A percentile compares a stretch with the other conserved stretches of the same genome.
Conservation (phyloP, 2,113 vertebrate species). For the Xenopus laevis region DNA sequence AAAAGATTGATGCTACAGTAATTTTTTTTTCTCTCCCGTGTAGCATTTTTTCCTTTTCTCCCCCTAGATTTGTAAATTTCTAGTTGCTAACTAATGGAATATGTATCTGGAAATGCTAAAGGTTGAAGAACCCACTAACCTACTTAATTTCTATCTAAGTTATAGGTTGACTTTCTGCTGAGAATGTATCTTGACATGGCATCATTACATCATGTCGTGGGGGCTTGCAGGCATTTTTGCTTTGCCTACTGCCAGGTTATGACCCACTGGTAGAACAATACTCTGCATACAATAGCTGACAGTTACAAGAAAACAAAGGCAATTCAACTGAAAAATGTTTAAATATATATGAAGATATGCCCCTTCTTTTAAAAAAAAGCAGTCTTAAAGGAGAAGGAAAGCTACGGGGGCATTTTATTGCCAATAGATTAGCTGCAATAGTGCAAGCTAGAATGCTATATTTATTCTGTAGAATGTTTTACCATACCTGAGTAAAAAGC, state of each 20-base stretch:
- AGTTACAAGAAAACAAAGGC: neutral
- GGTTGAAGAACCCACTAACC: neutral
- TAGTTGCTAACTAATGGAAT: too few relatives aligned
- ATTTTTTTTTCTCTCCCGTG: too few relatives aligned
- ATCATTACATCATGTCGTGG: constrained; percentile 32
- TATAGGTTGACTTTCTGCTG: constrained; percentile 34
- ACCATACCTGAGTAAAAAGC: too few relatives aligned
- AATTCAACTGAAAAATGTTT: constrained; percentile 4
- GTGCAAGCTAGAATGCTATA: too few relatives aligned
- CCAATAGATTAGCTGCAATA: too few relatives aligned
- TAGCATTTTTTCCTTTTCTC: too few relatives aligned
- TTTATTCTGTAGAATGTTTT: too few relatives aligned
- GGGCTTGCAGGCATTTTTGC: constrained; percentile 36
- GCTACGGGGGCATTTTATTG: too few relatives aligned
- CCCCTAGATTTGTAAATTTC: too few relatives aligned
- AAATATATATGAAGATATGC: constrained; percentile 1
- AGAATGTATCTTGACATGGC: constrained; percentile 20
- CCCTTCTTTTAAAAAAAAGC: neutral
- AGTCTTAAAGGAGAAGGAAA: too few relatives aligned
- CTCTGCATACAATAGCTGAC: constrained; percentile 7
- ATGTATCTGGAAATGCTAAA: neutral
- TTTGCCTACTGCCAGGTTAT: constrained; percentile 39
- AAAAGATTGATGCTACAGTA: too few relatives aligned
- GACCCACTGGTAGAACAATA: constrained; percentile 4
- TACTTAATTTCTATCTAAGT: constrained; percentile 40